Evolutionary conservation across 2,888 invertebrate genomes (phyloP).

Genomic region (Andrena trimmerana): DNA sequence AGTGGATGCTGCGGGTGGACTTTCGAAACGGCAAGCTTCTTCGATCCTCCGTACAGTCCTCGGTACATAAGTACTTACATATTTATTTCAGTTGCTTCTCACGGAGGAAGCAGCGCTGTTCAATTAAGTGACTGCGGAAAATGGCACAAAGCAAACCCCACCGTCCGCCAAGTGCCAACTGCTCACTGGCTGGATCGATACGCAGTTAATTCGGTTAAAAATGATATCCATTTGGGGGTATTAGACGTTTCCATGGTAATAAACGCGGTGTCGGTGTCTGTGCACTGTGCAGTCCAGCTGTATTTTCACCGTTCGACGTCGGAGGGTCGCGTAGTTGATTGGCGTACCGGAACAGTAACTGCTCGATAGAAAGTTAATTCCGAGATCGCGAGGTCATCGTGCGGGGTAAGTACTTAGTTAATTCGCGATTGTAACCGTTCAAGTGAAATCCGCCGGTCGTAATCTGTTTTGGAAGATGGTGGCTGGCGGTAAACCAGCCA

Average conservation of each 20-base stretch:
- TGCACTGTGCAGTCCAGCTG: neutral
- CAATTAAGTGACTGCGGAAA: neutral
- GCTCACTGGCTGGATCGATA: neutral
- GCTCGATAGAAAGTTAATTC: neutral
- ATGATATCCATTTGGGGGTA: neutral
- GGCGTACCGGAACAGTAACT: neutral
- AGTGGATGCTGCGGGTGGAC: neutral
- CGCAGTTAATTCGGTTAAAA: slow-evolving; percentile 18
- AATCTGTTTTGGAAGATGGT: slow-evolving; percentile 64
- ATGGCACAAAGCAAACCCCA: neutral
- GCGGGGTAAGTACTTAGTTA: too few species aligned
- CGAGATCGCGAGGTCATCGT: neutral
- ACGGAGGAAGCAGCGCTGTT: neutral
- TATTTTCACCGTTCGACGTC: neutral
- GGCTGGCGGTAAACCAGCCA: slow-evolving; percentile 27
- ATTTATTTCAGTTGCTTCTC: neutral
- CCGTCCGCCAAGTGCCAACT: neutral
- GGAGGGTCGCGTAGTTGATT: slow-evolving; percentile 8
- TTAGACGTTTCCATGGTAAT: slow-evolving; percentile 5
- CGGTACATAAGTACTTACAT: neutral
- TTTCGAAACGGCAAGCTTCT: neutral
- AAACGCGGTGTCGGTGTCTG: neutral
- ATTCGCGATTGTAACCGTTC: slow-evolving; percentile 49
- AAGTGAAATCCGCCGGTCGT: slow-evolving; percentile 65
- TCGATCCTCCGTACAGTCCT: too few species aligned